phyloP scores from a whole-genome alignment of 2,888 invertebrate genomes.

The Nomada ruficornis region DNA sequence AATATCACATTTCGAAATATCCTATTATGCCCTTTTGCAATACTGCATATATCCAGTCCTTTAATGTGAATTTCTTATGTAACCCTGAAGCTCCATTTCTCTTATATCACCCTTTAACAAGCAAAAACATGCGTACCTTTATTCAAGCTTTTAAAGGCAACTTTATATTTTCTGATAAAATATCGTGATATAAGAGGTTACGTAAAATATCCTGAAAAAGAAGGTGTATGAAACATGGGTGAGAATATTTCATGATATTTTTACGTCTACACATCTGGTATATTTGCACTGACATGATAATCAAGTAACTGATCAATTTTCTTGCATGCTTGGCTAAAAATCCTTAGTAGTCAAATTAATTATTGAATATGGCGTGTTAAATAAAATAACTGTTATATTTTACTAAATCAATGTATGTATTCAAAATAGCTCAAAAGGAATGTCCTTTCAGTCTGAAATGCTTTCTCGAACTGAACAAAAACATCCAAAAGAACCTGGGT shows the following conservation, averaged over 20 bases:
- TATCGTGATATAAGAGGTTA: neutral
- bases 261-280: too few relatives aligned
- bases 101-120: neutral
- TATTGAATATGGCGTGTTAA: too few relatives aligned
- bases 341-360: too few relatives aligned
- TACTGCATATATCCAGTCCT: neutral
- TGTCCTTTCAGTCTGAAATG: too few relatives aligned
- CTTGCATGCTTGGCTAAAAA: too few relatives aligned
- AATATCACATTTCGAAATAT: slow-evolving; percentile 25
- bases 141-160: neutral
- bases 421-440: too few relatives aligned
- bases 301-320: too few relatives aligned
- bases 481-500: too few relatives aligned
- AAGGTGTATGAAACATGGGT: neutral
- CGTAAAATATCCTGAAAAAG: neutral
- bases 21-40: slow-evolving; percentile 12
- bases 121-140: neutral
- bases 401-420: too few relatives aligned
- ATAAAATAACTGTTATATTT: too few relatives aligned
- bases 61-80: slow-evolving; percentile 8
- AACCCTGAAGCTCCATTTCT: neutral
- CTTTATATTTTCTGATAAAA: neutral
- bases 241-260: neutral
- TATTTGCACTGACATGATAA: too few relatives aligned
- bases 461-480: too few relatives aligned